Evolutionary conservation across 2,888 invertebrate genomes (phyloP).

Genomic region (Xestia ashworthii): DNA sequence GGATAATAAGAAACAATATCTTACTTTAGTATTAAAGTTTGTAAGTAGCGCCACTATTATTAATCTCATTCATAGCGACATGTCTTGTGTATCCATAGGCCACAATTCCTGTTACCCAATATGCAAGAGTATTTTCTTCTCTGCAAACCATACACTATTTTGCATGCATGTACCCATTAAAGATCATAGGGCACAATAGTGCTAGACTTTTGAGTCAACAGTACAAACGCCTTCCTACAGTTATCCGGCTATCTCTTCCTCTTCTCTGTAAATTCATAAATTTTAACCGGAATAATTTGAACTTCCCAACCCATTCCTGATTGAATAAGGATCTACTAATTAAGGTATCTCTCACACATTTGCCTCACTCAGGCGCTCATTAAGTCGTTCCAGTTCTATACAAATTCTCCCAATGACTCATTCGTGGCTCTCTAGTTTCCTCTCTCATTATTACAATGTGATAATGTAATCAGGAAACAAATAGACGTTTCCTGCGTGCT

Average conservation of each 20-base stretch:
- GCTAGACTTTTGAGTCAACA: not conserved
- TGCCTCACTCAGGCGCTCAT: slow-evolving; percentile 2
- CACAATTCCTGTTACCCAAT: not conserved
- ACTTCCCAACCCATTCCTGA: not conserved
- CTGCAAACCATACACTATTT: not conserved
- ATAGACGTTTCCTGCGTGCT: slow-evolving; percentile 78
- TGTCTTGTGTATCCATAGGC: not conserved
- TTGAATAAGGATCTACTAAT: slow-evolving; percentile 8
- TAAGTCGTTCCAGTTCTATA: slow-evolving; percentile 23
- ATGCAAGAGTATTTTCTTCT: not conserved
- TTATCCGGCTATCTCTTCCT: not conserved
- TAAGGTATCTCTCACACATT: slow-evolving; percentile 7
- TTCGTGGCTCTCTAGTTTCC: slow-evolving; percentile 53
- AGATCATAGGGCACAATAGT: not conserved
- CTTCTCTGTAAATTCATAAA: not conserved
- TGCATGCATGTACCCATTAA: not conserved
- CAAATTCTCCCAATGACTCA: slow-evolving; percentile 51
- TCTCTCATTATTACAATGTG: slow-evolving; percentile 67
- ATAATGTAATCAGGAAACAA: slow-evolving; percentile 78
- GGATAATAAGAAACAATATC: not conserved
- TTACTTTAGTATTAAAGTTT: not conserved
- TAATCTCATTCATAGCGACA: not conserved
- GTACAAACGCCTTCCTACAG: not conserved
- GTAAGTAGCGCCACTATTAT: not conserved
- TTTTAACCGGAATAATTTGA: not conserved